These are phyloP conservation scores for Clarias batrachus DNA, from an alignment of 2,113 vertebrate genomes.

Conservation along the genomic window DNA sequence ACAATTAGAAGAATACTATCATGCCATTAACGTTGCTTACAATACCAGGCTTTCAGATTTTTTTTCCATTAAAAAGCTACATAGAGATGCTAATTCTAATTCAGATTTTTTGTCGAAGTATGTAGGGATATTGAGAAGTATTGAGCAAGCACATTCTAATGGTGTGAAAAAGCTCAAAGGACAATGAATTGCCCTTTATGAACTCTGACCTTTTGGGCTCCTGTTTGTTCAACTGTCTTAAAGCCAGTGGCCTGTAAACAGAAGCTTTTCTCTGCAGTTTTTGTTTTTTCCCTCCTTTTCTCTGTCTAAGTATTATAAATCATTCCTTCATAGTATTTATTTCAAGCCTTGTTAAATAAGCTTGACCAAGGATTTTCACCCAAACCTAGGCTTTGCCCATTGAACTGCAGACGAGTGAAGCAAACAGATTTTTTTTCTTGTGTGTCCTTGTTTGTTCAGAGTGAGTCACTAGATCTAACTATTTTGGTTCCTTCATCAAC, in stretches of 20 bases:
- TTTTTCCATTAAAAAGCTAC: neutral
- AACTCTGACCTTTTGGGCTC: conserved; percentile 45
- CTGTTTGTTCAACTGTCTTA: conserved; percentile 47
- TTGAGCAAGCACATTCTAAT: conserved; percentile 28
- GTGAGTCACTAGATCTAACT: neutral
- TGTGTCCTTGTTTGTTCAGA: conserved; percentile 25
- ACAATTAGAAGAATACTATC: neutral
- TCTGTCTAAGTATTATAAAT: conserved; percentile 44
- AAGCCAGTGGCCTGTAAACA: conserved; percentile 43
- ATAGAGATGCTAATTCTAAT: conserved; percentile 17
- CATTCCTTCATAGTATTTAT: conserved; percentile 42
- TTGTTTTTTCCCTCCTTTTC: conserved; percentile 16
- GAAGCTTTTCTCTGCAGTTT: conserved; percentile 21
- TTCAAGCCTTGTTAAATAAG: conserved; percentile 41
- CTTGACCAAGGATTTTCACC: conserved; percentile 39
- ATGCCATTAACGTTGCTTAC: neutral
- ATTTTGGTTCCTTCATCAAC: conserved; percentile 10
- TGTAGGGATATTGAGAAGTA: conserved; percentile 29
- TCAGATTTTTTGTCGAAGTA: neutral
- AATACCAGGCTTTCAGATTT: neutral
- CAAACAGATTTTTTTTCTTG: conserved; percentile 25
- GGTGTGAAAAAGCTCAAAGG: conserved; percentile 42
- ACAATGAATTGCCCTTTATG: conserved; percentile 45
- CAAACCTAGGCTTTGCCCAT: conserved; percentile 28
- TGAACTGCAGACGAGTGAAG: conserved; percentile 13